Conservation (phyloP, 2,888 invertebrate genomes). For the Asteroscopus sphinx region DNA sequence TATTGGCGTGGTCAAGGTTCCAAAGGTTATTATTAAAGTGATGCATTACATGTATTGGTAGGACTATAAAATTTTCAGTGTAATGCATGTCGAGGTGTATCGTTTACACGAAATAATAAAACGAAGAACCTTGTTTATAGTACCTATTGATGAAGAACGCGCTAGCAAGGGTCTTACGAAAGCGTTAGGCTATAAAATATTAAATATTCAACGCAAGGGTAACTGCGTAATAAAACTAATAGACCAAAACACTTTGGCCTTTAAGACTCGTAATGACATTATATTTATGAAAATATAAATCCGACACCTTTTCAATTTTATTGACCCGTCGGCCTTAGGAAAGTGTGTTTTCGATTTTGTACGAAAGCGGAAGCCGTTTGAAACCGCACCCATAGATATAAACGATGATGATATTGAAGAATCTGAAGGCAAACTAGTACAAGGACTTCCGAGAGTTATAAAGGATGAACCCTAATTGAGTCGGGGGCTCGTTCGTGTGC, state of each 20-base stretch:
- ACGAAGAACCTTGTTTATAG: conserved; percentile 59
- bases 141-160: conserved; percentile 55
- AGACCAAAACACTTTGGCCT: conserved; percentile 81
- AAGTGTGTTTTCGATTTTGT: conserved; percentile 74
- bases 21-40: conserved; percentile 58
- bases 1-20: conserved; percentile 78
- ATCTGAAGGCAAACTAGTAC: conserved; percentile 80
- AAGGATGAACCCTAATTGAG: conserved; percentile 85
- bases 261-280: conserved; percentile 76
- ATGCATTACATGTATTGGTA: conserved; percentile 52
- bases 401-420: conserved; percentile 70
- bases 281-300: conserved; percentile 80
- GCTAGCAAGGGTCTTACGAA: conserved; percentile 75
- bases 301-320: conserved; percentile 83
- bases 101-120: conserved; percentile 41
- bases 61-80: conserved; percentile 33
- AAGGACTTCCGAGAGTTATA: conserved; percentile 74
- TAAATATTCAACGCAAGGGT: conserved; percentile 80
- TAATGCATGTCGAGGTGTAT: conserved; percentile 44
- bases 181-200: conserved; percentile 70
- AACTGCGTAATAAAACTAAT: conserved; percentile 86
- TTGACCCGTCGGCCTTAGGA: conserved; percentile 83
- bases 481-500: conserved; percentile 73
- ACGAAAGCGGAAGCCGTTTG: conserved; percentile 84
- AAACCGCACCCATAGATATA: conserved; percentile 63